Conservation (phyloP, 2,888 invertebrate species). For the Limnephilus lunatus region DNA sequence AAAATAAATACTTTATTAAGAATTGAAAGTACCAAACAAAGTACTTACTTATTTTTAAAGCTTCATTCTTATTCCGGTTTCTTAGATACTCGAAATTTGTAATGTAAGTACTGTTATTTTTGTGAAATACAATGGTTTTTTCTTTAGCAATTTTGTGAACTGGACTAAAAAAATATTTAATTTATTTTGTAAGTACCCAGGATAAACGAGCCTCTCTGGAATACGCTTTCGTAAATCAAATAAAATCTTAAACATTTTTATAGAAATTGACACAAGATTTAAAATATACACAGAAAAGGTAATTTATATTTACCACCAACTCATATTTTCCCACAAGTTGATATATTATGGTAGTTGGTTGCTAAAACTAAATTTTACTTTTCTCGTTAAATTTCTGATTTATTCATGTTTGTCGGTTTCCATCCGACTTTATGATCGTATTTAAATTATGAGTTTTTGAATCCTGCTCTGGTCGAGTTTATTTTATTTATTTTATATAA, state of each 20-base stretch:
- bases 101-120: no score
- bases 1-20: background rate
- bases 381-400: background rate
- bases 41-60: background rate
- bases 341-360: no score
- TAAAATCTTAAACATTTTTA: background rate
- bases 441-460: background rate
- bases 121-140: background rate
- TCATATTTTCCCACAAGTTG: background rate
- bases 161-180: background rate
- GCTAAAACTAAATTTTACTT: background rate
- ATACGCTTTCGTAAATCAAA: background rate
- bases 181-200: background rate
- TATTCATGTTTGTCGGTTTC: background rate
- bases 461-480: background rate
- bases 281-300: background rate
- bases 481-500: background rate
- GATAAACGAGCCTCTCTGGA: no score
- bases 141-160: background rate
- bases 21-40: background rate
- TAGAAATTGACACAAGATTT: background rate
- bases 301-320: background rate
- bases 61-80: background rate
- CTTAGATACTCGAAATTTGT: background rate
- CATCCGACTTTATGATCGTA: background rate